Conservation (phyloP, 1,140 invertebrate genomes). For the Caenorhabditis tropicalis region DNA sequence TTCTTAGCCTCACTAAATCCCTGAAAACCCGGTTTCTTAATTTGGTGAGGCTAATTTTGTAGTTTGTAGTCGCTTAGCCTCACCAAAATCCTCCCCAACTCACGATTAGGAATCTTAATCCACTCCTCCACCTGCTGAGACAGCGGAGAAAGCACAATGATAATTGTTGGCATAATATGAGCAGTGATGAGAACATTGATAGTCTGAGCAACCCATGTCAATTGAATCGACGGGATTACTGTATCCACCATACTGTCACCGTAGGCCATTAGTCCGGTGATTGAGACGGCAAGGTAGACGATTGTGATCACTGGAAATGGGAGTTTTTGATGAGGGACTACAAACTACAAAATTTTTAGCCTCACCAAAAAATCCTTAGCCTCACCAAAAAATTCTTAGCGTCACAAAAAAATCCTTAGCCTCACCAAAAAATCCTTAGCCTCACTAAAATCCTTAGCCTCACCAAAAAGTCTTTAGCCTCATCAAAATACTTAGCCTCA, state of each 20-base stretch:
- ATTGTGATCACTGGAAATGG: constrained; percentile 49
- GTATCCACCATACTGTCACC: constrained; percentile 52
- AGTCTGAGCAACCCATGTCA: constrained; percentile 53
- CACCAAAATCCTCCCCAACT: not conserved
- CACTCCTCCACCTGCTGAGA: constrained; percentile 69
- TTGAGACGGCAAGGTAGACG: constrained; percentile 46
- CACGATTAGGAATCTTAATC: constrained; percentile 67
- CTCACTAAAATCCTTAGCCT: no score
- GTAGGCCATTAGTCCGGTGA: constrained; percentile 47
- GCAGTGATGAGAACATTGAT: constrained; percentile 68
- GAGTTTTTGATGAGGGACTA: no score
- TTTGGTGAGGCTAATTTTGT: no score
- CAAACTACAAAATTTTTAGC: no score
- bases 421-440: no score
- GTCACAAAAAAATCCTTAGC: no score
- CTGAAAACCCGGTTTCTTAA: no score
- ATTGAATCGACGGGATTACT: constrained; percentile 55
- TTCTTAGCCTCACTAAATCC: no score
- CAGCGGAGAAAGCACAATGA: constrained; percentile 68
- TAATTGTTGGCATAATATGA: constrained; percentile 67
- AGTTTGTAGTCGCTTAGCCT: not conserved
- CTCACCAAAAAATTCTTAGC: no score
- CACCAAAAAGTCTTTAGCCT: no score
- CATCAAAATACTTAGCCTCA: no score
- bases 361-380: no score